These are phyloP conservation scores for Ibycter americanus DNA, from an alignment of 2,797 vertebrate genomes.

Conservation along the genomic window DNA sequence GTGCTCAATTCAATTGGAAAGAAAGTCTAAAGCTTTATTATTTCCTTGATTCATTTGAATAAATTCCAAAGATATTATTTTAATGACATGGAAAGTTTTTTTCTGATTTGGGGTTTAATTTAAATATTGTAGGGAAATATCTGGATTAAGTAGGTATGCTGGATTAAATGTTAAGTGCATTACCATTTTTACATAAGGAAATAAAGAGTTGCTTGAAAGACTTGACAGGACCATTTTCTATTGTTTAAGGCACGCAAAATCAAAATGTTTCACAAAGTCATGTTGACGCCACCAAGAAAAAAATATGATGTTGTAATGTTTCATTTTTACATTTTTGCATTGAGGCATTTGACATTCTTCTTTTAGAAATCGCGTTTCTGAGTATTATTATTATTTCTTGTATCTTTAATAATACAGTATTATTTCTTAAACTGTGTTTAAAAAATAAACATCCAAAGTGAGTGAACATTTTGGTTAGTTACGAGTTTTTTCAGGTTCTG, in stretches of 20 bases:
- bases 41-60: not conserved
- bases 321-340: not conserved
- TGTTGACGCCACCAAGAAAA: not conserved
- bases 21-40: not conserved
- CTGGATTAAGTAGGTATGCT: not conserved
- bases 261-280: not conserved
- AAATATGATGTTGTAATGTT: not conserved
- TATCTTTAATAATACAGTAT: not conserved
- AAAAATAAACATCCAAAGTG: not conserved
- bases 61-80: not conserved
- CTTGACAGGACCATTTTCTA: not conserved
- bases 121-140: not conserved
- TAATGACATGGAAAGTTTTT: constrained; percentile 8
- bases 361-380: not conserved
- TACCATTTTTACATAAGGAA: not conserved
- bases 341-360: not conserved
- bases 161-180: not conserved
- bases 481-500: not conserved
- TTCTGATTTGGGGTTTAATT: not conserved
- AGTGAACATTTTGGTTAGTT: not conserved
- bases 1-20: not conserved
- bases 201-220: not conserved
- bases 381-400: not conserved
- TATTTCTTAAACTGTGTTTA: not conserved
- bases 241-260: not conserved